Evolutionary conservation across 2,888 invertebrate genomes (phyloP).

Genomic region (Mythimna loreyi): DNA sequence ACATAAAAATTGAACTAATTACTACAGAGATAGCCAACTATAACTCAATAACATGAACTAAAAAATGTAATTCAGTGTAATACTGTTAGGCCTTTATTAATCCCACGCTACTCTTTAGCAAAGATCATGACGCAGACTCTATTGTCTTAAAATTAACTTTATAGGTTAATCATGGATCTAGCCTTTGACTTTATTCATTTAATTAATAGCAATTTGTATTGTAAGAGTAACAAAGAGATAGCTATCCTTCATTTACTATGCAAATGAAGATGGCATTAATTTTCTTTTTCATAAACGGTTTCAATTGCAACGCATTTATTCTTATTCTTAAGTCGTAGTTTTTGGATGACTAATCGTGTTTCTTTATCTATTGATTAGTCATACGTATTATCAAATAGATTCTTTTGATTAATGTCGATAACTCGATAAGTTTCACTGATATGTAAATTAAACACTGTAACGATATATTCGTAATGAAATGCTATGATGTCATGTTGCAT

Average conservation of each 20-base stretch:
- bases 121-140: slow-evolving; percentile 45
- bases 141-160: slow-evolving; percentile 42
- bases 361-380: slow-evolving; percentile 8
- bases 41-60: slow-evolving; percentile 3
- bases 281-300: slow-evolving; percentile 20
- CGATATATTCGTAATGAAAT: slow-evolving; percentile 5
- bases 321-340: background rate
- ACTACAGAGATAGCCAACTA: slow-evolving; percentile 7
- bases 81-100: slow-evolving; percentile 18
- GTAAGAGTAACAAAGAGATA: slow-evolving; percentile 39
- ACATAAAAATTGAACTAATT: slow-evolving; percentile 24
- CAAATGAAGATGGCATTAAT: slow-evolving; percentile 39
- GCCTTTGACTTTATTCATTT: slow-evolving; percentile 28
- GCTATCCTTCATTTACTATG: slow-evolving; percentile 25
- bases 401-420: slow-evolving; percentile 1
- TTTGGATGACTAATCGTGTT: slow-evolving; percentile 9
- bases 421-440: slow-evolving; percentile 12
- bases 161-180: slow-evolving; percentile 44
- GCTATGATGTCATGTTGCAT: background rate
- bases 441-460: slow-evolving; percentile 6
- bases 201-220: slow-evolving; percentile 46
- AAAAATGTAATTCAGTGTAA: slow-evolving; percentile 29
- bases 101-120: slow-evolving; percentile 19
- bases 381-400: slow-evolving; percentile 8
- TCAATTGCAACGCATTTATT: slow-evolving; percentile 25